phyloP scores from a whole-genome alignment of 2,113 vertebrate species.

The Clarias magur region DNA sequence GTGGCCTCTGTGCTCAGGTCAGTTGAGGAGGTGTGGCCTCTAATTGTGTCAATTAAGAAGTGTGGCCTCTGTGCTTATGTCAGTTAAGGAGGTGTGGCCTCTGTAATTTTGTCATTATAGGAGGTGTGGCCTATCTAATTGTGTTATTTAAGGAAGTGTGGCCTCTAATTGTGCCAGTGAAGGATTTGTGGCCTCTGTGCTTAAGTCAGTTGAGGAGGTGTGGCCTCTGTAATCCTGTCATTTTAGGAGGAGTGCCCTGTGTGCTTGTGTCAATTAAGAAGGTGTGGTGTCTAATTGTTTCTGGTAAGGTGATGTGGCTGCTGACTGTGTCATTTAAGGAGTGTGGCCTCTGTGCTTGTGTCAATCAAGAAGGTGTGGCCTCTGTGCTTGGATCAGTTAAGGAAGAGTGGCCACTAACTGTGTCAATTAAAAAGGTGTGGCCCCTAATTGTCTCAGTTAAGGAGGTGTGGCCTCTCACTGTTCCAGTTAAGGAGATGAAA shows the following conservation, averaged over 20 bases:
- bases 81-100: neutral
- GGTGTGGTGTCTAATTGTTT: neutral
- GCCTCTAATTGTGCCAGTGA: neutral
- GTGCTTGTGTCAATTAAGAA: neutral
- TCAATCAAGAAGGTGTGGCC: neutral
- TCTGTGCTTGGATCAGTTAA: neutral
- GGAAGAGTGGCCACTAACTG: neutral
- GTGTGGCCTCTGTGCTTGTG: neutral
- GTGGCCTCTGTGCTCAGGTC: neutral
- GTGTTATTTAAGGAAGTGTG: neutral
- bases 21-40: neutral
- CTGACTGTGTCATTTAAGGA: rapidly evolving
- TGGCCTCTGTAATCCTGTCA: neutral
- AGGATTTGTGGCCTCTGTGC: too few species aligned
- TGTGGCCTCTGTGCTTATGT: neutral
- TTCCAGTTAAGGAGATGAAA: neutral
- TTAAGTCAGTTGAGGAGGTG: neutral
- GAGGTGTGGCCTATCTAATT: too few species aligned
- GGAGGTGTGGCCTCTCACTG: neutral
- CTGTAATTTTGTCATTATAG: too few species aligned
- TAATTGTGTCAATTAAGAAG: neutral
- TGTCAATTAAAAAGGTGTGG: neutral
- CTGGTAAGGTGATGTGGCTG: neutral
- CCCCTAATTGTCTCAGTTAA: neutral
- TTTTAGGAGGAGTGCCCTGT: neutral